phyloP scores from a whole-genome alignment of 2,888 invertebrate species.

The Agonum fuliginosum region DNA sequence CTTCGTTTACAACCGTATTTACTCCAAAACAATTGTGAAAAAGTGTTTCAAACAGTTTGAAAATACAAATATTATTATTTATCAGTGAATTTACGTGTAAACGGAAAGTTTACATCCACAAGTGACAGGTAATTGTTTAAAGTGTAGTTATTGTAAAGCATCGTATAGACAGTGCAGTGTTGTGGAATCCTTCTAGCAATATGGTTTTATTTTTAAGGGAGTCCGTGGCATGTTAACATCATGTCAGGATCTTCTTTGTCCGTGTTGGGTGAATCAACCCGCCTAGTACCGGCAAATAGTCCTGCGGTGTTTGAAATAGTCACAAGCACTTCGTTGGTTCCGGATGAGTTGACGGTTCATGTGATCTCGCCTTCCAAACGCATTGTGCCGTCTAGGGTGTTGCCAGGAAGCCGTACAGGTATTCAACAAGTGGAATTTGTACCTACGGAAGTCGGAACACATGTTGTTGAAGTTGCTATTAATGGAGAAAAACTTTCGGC shows the following conservation, averaged over 20 bases:
- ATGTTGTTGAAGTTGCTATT: conserved; percentile 91
- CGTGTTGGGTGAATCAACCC: conserved; percentile 90
- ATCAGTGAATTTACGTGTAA: conserved; percentile 13
- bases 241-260: conserved; percentile 85
- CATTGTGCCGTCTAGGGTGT: conserved; percentile 86
- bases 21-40: conserved; percentile 15
- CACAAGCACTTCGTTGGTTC: conserved; percentile 77
- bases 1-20: conserved; percentile 19
- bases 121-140: conserved; percentile 48
- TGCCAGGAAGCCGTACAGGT: conserved; percentile 87
- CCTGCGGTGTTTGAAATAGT: conserved; percentile 93
- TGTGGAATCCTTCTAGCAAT: conserved; percentile 35
- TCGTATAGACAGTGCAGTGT: conserved; percentile 41
- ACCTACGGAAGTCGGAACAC: conserved; percentile 95
- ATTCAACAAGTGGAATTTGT: conserved; percentile 92
- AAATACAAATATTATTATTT: conserved; percentile 9
- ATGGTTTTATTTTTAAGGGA: conserved; percentile 78
- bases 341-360: conserved; percentile 78
- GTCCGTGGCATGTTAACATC: conserved; percentile 95
- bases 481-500: conserved; percentile 92
- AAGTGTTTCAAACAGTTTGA: conserved; percentile 14
- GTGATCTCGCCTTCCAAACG: conserved; percentile 90
- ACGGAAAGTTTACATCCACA: conserved; percentile 11
- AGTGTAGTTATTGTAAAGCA: conserved; percentile 40
- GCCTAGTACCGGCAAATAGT: conserved; percentile 92